Conservation (phyloP, 2,888 invertebrate genomes). For the Agrotis exclamationis region DNA sequence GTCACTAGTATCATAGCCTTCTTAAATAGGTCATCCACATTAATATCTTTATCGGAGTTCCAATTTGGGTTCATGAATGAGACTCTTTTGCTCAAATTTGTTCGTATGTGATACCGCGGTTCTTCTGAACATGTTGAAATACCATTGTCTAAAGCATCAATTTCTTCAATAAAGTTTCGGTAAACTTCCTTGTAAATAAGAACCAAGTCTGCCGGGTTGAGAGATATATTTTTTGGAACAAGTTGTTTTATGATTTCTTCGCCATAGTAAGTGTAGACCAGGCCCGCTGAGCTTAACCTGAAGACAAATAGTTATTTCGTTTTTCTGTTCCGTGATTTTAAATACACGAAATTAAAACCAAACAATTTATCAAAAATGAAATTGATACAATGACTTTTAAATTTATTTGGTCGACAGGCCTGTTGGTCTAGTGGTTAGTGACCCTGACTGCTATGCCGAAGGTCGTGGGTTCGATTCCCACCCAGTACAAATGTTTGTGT, state of each 20-base stretch:
- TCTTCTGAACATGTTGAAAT: background rate
- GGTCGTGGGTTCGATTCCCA: too few relatives aligned
- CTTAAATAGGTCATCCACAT: background rate
- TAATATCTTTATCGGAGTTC: background rate
- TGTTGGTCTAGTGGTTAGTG: too few relatives aligned
- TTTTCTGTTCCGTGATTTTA: too few relatives aligned
- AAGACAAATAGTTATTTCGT: background rate
- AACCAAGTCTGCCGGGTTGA: background rate
- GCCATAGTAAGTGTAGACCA: constrained; percentile 7
- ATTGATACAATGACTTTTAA: too few relatives aligned
- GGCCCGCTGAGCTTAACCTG: constrained; percentile 12
- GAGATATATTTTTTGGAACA: background rate
- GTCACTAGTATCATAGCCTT: constrained; percentile 6
- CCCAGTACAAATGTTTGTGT: too few relatives aligned
- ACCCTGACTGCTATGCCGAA: too few relatives aligned
- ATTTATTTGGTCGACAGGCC: too few relatives aligned
- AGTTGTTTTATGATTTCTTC: constrained; percentile 7
- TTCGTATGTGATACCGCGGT: background rate
- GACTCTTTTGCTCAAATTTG: background rate
- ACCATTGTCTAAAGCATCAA: constrained; percentile 4
- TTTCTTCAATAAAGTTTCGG: constrained; percentile 16
- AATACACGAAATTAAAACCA: background rate
- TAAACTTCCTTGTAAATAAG: constrained; percentile 4
- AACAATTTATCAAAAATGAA: background rate
- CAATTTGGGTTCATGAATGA: constrained; percentile 2